These are phyloP conservation scores for Lissocephala sabroskyi DNA, from an alignment of 2,888 invertebrate genomes.

Conservation along the genomic window DNA sequence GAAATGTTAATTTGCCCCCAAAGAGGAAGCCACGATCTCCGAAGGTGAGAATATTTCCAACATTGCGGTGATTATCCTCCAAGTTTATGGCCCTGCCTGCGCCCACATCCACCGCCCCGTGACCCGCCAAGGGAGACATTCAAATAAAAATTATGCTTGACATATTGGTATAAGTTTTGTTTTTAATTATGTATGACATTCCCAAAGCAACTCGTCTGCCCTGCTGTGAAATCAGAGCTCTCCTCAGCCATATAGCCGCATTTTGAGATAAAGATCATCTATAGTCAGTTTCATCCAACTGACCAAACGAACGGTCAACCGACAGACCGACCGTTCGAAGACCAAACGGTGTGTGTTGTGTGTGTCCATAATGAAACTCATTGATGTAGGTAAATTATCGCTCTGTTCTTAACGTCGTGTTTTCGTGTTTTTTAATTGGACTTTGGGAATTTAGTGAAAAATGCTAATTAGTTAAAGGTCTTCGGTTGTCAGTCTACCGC, in stretches of 20 bases:
- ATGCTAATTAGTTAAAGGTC: constrained; percentile 69
- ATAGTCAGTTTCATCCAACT: constrained; percentile 18
- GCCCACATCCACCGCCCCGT: neutral
- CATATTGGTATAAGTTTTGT: constrained; percentile 65
- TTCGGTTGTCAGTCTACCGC: constrained; percentile 9
- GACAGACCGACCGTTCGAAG: constrained; percentile 1
- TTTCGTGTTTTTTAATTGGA: constrained; percentile 70
- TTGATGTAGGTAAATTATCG: constrained; percentile 72
- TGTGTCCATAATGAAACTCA: constrained; percentile 62
- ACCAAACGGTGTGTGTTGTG: constrained; percentile 24
- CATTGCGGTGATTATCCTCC: constrained; percentile 66
- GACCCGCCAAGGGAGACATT: constrained; percentile 22
- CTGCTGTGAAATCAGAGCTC: constrained; percentile 66
- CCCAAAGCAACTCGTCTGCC: constrained; percentile 19
- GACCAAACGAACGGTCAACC: neutral
- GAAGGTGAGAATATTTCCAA: constrained; percentile 68
- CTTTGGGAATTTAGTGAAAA: constrained; percentile 69
- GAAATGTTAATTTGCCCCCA: constrained; percentile 54
- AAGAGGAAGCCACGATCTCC: constrained; percentile 6
- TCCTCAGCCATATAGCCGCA: constrained; percentile 37
- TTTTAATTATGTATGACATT: constrained; percentile 65
- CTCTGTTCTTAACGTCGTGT: constrained; percentile 66
- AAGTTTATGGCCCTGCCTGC: constrained; percentile 63
- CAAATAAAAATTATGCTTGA: constrained; percentile 66
- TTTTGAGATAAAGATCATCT: constrained; percentile 55